A percentile compares a stretch with the other conserved stretches of the same genome.
These are phyloP conservation scores for Apamea sordens DNA, from an alignment of 2,888 invertebrate species.

Conservation along the genomic window DNA sequence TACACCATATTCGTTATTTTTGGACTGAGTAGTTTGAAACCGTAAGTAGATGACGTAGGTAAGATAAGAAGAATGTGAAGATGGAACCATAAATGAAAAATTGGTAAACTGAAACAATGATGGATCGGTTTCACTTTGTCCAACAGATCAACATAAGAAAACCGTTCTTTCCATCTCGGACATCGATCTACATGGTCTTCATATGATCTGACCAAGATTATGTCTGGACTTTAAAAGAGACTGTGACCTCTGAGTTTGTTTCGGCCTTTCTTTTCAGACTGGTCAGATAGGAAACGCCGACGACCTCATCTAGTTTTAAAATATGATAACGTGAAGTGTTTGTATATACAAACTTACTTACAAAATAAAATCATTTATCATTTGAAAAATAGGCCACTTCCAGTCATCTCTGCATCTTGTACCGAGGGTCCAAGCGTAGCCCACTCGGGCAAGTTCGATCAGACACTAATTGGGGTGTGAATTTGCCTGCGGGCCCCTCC, in stretches of 20 bases:
- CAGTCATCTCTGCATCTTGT: conserved; percentile 42
- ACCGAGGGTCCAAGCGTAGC: conserved; percentile 58
- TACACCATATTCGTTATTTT: not conserved
- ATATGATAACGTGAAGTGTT: no score
- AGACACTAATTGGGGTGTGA: conserved; percentile 81
- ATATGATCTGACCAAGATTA: no score
- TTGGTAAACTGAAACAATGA: not conserved
- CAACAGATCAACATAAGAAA: not conserved
- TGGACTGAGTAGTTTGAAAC: not conserved
- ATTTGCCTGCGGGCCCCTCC: conserved; percentile 73
- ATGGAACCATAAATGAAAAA: not conserved
- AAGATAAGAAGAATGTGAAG: not conserved
- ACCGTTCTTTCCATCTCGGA: not conserved
- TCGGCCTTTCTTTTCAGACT: no score
- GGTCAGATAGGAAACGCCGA: no score
- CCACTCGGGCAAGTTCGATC: conserved; percentile 72
- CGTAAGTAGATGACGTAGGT: not conserved
- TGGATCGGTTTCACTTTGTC: not conserved
- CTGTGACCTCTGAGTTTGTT: no score
- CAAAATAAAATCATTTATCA: no score
- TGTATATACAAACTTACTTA: no score
- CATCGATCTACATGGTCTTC: no score
- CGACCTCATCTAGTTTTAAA: no score
- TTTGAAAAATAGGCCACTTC: conserved; percentile 36
- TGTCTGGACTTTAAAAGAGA: no score